Evolutionary conservation across 2,113 vertebrate species (phyloP).

Genomic region (Notechis scutatus): DNA sequence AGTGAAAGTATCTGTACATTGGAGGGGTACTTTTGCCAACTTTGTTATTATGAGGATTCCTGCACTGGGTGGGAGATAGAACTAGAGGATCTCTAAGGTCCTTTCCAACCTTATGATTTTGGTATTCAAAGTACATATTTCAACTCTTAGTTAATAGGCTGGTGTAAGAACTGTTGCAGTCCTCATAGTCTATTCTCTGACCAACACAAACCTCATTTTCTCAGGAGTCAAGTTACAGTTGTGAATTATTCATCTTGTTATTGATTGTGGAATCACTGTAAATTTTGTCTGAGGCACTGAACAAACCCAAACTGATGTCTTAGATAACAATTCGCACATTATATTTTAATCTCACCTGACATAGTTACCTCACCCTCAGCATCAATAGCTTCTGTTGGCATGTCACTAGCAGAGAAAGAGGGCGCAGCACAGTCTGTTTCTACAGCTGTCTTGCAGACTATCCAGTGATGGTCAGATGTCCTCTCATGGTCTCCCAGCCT

Average conservation of each 20-base stretch:
- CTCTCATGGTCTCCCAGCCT: constrained; percentile 30
- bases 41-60: neutral
- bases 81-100: neutral
- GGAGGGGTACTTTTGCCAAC: neutral
- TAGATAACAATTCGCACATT: constrained; percentile 28
- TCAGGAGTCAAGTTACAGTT: neutral
- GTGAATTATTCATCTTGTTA: neutral
- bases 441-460: neutral
- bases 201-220: neutral
- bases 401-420: constrained; percentile 43
- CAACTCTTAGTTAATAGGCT: neutral
- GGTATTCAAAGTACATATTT: neutral
- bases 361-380: constrained; percentile 30
- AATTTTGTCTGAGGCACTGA: constrained; percentile 26
- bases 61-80: neutral
- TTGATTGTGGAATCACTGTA: neutral
- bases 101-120: neutral
- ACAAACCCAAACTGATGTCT: constrained; percentile 10
- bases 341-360: constrained; percentile 54
- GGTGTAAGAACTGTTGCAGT: neutral
- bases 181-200: neutral
- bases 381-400: constrained; percentile 32
- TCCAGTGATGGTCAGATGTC: constrained; percentile 15
- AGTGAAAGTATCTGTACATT: neutral
- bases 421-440: constrained; percentile 43